phyloP scores from a whole-genome alignment of 2,113 vertebrate genomes.

The Pseudopodoces humilis region DNA sequence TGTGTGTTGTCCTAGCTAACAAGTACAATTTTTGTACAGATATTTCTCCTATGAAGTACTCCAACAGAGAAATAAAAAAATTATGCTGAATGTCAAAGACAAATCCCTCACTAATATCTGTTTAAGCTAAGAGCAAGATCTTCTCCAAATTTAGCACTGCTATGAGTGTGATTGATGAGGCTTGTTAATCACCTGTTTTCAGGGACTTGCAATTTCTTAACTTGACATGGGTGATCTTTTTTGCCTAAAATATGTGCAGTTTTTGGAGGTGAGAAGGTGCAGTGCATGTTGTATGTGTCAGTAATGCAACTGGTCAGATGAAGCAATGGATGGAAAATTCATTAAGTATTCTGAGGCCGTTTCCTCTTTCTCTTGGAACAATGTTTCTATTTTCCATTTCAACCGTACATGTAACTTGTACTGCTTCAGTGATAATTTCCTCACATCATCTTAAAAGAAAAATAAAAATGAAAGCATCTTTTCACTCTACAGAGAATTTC shows the following conservation, averaged over 20 bases:
- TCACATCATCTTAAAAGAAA: neutral
- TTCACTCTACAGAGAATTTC: neutral
- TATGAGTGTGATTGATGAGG: neutral
- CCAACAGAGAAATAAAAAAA: neutral
- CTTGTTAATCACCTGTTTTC: neutral
- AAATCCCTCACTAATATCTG: neutral
- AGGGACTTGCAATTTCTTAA: neutral
- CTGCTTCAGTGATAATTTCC: constrained; percentile 1
- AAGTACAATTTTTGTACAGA: neutral
- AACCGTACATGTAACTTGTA: neutral
- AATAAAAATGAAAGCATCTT: neutral
- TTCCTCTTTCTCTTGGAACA: constrained; percentile 20
- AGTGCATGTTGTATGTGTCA: neutral
- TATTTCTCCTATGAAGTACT: neutral
- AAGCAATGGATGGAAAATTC: constrained; percentile 2
- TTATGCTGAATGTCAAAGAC: neutral
- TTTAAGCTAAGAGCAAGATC: neutral
- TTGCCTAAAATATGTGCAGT: neutral
- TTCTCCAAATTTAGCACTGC: neutral
- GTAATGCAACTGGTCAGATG: neutral
- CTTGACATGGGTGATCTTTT: neutral
- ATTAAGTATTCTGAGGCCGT: neutral
- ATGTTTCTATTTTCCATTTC: constrained; percentile 4
- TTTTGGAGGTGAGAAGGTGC: neutral
- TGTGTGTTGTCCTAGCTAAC: neutral